Base-by-base conservation (phyloP, 2,113 vertebrate species). In the Xenus cinereus region DNA sequence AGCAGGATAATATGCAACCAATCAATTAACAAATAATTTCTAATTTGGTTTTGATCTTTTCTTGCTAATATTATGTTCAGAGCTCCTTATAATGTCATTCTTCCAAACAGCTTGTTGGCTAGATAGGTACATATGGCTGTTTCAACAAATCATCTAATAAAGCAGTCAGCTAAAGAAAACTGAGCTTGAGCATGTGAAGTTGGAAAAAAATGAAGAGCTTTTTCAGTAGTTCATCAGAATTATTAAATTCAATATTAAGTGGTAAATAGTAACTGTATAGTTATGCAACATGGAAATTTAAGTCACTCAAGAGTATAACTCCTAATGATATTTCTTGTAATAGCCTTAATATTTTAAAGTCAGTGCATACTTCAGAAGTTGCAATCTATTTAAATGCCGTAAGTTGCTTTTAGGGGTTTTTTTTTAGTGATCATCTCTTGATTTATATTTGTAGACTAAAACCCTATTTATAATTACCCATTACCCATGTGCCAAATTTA, bases 281-380 rank as follows among this genome's bases (percentile, higher is more conserved):
- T 92, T 92, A 77, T 39, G 56, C 10, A 81, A 64, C 56, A 79
- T 68, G 87, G 56, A 92, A 95, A 94, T 95, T 54, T 81, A 87
- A 86, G 46, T 69, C 56, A 59, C 60, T 75, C 6, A 54, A 6
- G 68, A 89, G 51, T 77, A 35, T 81, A 94, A 68, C 59, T 80
- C 15, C 5, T 86, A 17, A 35, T 91, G 79, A 46, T 90, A 90
- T 71, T 85, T 67, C 4, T 0, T 67, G 27, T 80, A 80, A 85
- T 56, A 88, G 22, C 43, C 9, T 93, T 92, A 59, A 43, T 81
- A 71, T 74, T 50, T 73, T 80, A n/a, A 50, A 91, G 56, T 68
- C 30, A 27, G 64, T 82, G 33, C 68, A 56, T 67, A 54, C 68
- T 89, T 93, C 23, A 87, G 86, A 74, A 93, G 23, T 28, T 77